Evolutionary conservation across 2,888 invertebrate genomes (phyloP), one percentile per base, ranked within the genome.

Genomic region (Cinara cedri): DNA sequence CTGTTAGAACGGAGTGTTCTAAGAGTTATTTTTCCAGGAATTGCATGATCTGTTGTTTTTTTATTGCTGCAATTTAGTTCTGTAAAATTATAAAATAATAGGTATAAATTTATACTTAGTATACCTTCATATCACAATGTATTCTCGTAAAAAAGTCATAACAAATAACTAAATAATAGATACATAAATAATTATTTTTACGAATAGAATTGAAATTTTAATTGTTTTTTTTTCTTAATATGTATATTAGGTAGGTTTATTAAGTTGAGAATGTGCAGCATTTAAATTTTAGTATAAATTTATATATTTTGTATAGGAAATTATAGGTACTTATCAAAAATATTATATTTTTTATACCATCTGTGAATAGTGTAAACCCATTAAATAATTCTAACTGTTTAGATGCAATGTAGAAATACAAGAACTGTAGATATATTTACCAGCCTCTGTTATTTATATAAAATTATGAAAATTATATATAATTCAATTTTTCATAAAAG

Each of bases 1-100:
- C 34, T 72, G n/a, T n/a, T n/a, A 19, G 72, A 19, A 4, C 49
- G 72, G 0, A 19, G 19, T 62, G 72, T 72, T 49, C 72, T 72
- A 26, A 49, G 46, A 72, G 49, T 49, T 49, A 62, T 62, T 14
- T 72, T 62, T 14, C 49, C 49, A 49, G 62, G 34, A 72, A 19
- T 26, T 62, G 19, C 10, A 10, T 60, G 24, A n/a, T 60, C 60
- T n/a, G 72, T 26, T 8, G 26, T 3, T 24, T 46, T 72, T 62
- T 72, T 60, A 13, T 19, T 62, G 3, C 49, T 62, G 9, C 60
- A 72, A 34, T 19, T 72, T 13, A 72, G 60, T 60, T 62, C 72
- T 72, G 42, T 19, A 55, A 70, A 70, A 55, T 21, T 21, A 55
- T 10, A 21, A 49, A 46, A 24, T 46, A 16, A 6, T 46, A 46